A percentile compares a stretch with the other conserved stretches of the same genome.
Conservation (phyloP, 2,888 invertebrate genomes). For the Acanthacorydalis orientalis region DNA sequence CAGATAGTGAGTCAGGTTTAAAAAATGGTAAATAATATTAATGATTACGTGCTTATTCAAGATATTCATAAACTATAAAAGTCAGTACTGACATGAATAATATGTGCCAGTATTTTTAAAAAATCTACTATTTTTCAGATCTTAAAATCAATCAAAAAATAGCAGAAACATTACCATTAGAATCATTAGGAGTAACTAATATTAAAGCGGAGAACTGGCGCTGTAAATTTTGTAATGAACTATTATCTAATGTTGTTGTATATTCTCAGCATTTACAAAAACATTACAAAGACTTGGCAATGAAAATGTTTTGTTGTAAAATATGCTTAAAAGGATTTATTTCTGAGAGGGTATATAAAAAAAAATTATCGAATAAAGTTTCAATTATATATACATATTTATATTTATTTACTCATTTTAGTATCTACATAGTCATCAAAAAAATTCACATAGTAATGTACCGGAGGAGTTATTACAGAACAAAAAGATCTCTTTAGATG, state of each 20-base stretch:
- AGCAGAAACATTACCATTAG: slow-evolving; percentile 15
- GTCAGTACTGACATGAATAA: neutral
- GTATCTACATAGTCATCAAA: neutral
- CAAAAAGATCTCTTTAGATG: too few species aligned
- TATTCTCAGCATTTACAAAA: slow-evolving; percentile 27
- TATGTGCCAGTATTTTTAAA: neutral
- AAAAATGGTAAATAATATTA: neutral
- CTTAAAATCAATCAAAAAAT: slow-evolving; percentile 13
- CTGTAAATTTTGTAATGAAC: slow-evolving; percentile 26
- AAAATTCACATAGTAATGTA: neutral
- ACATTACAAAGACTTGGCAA: slow-evolving; percentile 20
- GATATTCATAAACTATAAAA: neutral
- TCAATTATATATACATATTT: neutral
- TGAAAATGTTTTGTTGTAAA: slow-evolving; percentile 13
- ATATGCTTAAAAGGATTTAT: slow-evolving; percentile 15
- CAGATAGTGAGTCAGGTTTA: neutral
- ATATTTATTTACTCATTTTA: neutral
- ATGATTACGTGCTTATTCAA: neutral
- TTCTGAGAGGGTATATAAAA: slow-evolving; percentile 11
- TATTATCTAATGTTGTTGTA: slow-evolving; percentile 21
- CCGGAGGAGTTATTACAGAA: too few species aligned
- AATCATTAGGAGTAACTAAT: slow-evolving; percentile 15
- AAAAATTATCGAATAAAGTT: too few species aligned
- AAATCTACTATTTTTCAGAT: slow-evolving; percentile 10
- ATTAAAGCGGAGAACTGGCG: slow-evolving; percentile 23